These are phyloP conservation scores for Cyanistes caeruleus DNA, from an alignment of 2,113 vertebrate genomes.

Conservation along the genomic window DNA sequence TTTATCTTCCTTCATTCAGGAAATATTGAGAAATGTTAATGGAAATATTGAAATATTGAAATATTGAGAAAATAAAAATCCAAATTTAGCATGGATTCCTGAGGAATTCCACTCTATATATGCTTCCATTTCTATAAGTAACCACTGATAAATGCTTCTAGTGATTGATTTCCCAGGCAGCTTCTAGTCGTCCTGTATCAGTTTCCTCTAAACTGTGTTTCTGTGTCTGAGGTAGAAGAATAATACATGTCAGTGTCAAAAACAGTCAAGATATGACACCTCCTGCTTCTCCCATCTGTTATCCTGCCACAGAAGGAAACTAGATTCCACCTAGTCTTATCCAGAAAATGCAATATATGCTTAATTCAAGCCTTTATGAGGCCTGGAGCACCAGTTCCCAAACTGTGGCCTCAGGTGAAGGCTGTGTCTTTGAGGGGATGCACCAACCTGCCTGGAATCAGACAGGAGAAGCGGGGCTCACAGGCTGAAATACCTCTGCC, in stretches of 20 bases:
- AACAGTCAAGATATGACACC: slow-evolving; percentile 14
- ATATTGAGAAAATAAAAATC: too few species aligned
- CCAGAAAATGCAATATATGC: background rate
- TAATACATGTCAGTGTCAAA: slow-evolving; percentile 8
- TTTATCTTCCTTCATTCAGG: background rate
- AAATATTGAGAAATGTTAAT: too few species aligned
- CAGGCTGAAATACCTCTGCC: background rate
- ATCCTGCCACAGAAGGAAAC: background rate
- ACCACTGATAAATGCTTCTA: background rate
- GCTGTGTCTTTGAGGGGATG: background rate
- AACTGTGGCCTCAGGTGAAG: background rate
- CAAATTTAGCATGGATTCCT: background rate
- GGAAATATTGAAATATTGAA: background rate
- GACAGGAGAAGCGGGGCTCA: background rate
- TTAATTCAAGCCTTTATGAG: background rate
- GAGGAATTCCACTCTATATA: background rate
- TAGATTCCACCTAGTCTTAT: background rate
- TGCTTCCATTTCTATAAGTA: background rate
- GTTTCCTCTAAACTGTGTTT: background rate
- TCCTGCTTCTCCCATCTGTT: slow-evolving; percentile 60
- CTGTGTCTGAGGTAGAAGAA: background rate
- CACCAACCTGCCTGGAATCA: background rate
- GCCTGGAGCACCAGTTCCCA: background rate
- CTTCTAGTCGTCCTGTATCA: background rate
- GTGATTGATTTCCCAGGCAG: background rate